Evolutionary conservation across 2,113 vertebrate genomes (phyloP).

Genomic region (Micronycteris hirsuta): DNA sequence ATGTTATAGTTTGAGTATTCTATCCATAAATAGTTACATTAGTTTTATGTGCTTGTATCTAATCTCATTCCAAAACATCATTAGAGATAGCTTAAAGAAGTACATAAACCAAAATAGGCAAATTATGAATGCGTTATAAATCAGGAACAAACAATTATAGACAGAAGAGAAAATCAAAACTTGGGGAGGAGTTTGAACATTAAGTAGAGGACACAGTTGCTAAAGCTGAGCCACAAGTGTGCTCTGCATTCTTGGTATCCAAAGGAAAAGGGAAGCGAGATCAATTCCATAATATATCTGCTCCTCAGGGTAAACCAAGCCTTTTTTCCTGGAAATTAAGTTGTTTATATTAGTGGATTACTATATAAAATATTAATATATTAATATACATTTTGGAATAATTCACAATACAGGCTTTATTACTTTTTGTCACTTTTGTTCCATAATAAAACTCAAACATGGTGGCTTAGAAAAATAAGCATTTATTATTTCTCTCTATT

Average conservation of each 20-base stretch:
- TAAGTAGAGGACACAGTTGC: background rate
- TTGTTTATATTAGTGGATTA: background rate
- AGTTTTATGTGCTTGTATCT: constrained; percentile 34
- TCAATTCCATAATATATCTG: background rate
- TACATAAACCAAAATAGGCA: background rate
- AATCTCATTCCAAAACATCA: constrained; percentile 37
- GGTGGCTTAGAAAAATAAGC: background rate
- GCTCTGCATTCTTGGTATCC: background rate
- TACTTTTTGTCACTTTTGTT: constrained; percentile 1
- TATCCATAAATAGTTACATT: constrained; percentile 35
- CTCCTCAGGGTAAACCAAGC: background rate
- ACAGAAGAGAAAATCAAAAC: background rate
- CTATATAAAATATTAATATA: background rate
- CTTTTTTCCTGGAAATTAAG: background rate
- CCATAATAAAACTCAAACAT: background rate
- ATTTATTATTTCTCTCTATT: background rate
- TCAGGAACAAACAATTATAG: background rate
- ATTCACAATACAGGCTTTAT: background rate
- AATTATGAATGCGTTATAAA: constrained; percentile 38
- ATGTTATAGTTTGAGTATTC: constrained; percentile 28
- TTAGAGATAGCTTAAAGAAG: constrained; percentile 16
- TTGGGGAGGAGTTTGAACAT: background rate
- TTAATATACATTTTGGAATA: background rate
- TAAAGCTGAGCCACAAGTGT: background rate
- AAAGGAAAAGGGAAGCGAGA: background rate